These are phyloP conservation scores for Drosophila borealis DNA, from an alignment of 2,888 invertebrate species.

Conservation along the genomic window DNA sequence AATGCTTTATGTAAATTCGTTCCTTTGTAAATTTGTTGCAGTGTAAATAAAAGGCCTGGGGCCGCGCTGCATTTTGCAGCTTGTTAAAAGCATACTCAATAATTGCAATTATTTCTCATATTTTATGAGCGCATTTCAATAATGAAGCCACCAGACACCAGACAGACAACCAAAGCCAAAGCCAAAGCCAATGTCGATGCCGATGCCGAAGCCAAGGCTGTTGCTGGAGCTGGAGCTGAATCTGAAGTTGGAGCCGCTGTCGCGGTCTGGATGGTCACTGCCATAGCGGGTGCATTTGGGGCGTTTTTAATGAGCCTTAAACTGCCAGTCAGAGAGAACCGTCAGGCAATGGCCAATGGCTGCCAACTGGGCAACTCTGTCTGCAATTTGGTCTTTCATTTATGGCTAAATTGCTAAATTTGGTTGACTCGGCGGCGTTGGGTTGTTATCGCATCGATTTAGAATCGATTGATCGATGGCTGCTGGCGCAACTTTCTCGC, in stretches of 20 bases:
- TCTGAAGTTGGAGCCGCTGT: constrained; percentile 3
- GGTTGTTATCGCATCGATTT: constrained; percentile 65
- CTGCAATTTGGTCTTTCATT: constrained; percentile 65
- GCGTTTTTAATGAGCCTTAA: constrained; percentile 73
- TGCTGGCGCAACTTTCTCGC: constrained; percentile 57
- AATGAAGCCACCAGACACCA: constrained; percentile 58
- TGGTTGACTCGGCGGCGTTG: constrained; percentile 48
- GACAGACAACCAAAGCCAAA: constrained; percentile 15
- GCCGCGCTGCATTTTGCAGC: constrained; percentile 40
- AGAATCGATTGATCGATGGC: constrained; percentile 62
- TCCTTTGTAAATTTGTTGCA: constrained; percentile 12
- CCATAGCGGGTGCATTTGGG: constrained; percentile 66
- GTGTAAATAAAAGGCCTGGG: constrained; percentile 22
- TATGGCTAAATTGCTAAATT: constrained; percentile 78
- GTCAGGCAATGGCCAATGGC: constrained; percentile 39
- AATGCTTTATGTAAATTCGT: background rate
- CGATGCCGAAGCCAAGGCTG: background rate
- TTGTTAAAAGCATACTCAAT: constrained; percentile 64
- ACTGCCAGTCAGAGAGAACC: constrained; percentile 52
- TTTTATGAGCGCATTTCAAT: constrained; percentile 70
- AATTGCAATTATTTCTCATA: constrained; percentile 79
- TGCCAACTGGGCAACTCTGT: constrained; percentile 17
- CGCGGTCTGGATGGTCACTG: constrained; percentile 19
- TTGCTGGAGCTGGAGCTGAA: background rate
- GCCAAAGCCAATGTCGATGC: constrained; percentile 1